Conservation (phyloP, 2,797 vertebrate species). For the Perodicticus potto region DNA sequence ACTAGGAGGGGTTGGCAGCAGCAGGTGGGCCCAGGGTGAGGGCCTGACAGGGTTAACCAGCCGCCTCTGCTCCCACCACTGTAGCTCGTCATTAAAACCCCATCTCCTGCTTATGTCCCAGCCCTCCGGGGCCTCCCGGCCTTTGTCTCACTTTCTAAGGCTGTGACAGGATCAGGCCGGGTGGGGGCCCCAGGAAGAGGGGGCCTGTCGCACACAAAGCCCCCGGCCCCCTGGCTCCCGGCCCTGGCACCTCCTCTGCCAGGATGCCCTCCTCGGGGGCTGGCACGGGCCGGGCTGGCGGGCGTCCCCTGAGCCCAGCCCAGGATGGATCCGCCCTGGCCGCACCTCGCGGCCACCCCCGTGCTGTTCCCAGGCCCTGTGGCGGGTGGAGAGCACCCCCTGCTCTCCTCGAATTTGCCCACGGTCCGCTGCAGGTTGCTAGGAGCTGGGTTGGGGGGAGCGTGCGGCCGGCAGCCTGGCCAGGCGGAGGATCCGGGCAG, state of each 20-base stretch:
- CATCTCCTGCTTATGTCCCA: constrained; percentile 73
- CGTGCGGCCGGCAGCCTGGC: background rate
- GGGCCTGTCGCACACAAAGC: background rate
- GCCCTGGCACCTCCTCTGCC: constrained; percentile 56
- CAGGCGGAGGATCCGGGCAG: constrained; percentile 23
- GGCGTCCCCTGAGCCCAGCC: constrained; percentile 4
- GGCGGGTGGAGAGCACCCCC: background rate
- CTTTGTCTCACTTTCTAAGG: constrained; percentile 81
- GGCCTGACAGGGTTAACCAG: constrained; percentile 73
- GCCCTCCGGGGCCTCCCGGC: constrained; percentile 67
- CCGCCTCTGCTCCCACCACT: background rate
- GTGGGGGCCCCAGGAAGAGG: constrained; percentile 76
- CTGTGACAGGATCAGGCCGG: constrained; percentile 67
- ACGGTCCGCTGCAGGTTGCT: constrained; percentile 76
- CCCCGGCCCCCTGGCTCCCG: background rate
- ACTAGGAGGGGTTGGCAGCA: background rate
- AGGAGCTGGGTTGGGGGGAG: constrained; percentile 50
- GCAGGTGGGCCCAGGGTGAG: background rate
- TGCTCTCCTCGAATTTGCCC: constrained; percentile 39
- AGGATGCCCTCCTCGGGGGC: constrained; percentile 31
- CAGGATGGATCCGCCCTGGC: constrained; percentile 16
- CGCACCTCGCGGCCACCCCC: constrained; percentile 69
- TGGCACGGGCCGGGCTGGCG: constrained; percentile 49
- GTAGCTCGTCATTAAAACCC: constrained; percentile 72
- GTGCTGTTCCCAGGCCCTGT: constrained; percentile 62